Conservation (phyloP, 2,113 vertebrate species). For the Melanostigma gelatinosum region DNA sequence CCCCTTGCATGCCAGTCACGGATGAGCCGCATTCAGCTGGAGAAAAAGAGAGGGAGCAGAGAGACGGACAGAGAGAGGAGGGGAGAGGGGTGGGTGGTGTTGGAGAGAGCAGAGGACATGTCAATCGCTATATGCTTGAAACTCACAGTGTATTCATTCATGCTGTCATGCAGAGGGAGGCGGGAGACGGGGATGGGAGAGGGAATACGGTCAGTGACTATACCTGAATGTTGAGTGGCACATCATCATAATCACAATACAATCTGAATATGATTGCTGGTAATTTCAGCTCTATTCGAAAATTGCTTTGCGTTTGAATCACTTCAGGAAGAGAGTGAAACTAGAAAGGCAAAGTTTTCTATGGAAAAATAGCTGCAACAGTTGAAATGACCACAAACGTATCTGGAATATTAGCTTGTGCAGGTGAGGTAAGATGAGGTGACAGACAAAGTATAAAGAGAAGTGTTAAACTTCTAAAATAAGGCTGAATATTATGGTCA, state of each 20-base stretch:
- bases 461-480: conserved; percentile 27
- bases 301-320: conserved; percentile 42
- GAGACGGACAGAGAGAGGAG: conserved; percentile 26
- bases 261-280: conserved; percentile 69
- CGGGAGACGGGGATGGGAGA: conserved; percentile 37
- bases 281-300: conserved; percentile 59
- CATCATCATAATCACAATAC: conserved; percentile 65
- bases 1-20: conserved; percentile 95
- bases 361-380: conserved; percentile 23
- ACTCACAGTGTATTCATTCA: conserved; percentile 58
- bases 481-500: neutral
- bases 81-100: conserved; percentile 27
- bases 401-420: conserved; percentile 20
- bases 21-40: conserved; percentile 97
- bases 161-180: conserved; percentile 58
- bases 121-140: conserved; percentile 79
- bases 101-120: conserved; percentile 74
- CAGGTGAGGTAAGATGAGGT: conserved; percentile 11
- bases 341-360: conserved; percentile 1
- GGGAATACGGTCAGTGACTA: conserved; percentile 40
- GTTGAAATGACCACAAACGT: conserved; percentile 45
- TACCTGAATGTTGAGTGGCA: conserved; percentile 58
- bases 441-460: neutral
- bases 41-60: conserved; percentile 56
- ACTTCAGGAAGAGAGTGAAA: neutral